These are phyloP conservation scores for Budorcas taxicolor DNA, from an alignment of 2,113 vertebrate species.

Conservation along the genomic window DNA sequence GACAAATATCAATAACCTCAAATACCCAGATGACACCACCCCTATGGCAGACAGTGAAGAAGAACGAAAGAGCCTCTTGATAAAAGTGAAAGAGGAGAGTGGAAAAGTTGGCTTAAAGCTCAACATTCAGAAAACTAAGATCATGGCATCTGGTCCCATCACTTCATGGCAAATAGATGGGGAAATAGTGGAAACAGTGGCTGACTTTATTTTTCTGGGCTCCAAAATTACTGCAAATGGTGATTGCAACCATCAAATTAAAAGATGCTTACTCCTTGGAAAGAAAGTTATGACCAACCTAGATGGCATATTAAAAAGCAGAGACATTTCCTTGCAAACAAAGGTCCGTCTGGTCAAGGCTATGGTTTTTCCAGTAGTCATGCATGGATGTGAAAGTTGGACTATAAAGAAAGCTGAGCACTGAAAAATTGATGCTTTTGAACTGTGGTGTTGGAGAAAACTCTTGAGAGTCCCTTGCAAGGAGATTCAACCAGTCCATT, in stretches of 20 bases:
- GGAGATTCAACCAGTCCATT: neutral
- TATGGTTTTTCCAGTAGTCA: neutral
- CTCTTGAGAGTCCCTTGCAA: neutral
- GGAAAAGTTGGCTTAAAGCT: neutral
- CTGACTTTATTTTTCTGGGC: neutral
- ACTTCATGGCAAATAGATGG: neutral
- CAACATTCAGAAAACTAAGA: neutral
- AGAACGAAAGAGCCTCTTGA: neutral
- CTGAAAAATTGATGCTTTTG: neutral
- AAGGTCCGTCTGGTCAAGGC: neutral
- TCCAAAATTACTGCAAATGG: neutral
- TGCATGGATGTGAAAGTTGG: neutral
- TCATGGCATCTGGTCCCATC: neutral
- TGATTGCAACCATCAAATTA: neutral
- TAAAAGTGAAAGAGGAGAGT: neutral
- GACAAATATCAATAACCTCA: neutral
- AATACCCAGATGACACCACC: accelerated
- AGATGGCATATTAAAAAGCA: neutral
- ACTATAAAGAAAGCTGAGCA: neutral
- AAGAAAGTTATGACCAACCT: neutral
- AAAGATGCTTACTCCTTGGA: neutral
- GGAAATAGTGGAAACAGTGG: neutral
- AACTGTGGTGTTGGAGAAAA: neutral
- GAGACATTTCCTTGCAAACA: neutral
- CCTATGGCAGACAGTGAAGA: neutral